Evolutionary conservation across 2,797 vertebrate genomes (phyloP), one percentile per base, ranked within the genome.

Genomic region (Prionace glauca): DNA sequence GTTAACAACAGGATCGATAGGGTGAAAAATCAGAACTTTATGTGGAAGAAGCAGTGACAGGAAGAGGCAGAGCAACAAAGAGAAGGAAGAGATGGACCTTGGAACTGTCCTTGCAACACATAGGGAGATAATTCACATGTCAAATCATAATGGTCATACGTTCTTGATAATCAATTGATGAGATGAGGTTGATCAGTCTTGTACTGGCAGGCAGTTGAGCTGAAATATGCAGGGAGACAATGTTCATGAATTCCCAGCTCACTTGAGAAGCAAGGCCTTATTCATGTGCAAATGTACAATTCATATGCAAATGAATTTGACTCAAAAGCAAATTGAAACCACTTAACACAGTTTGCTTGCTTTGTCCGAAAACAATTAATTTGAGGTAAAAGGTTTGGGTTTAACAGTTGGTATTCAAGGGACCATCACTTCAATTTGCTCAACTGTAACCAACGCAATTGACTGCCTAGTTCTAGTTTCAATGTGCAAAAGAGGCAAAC

Each of bases 301-400:
- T 84, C 36, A 84, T 84, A 84, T 84, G 36, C 36, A 84, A 84
- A 84, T 84, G 36, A 45, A 45, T 84, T 41, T 84, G 18, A 84
- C 41, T 84, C 8, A 36, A 84, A 41, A 41, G 16, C 79, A 84
- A 84, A 84, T 84, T 41, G 36, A 84, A 84, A 84, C 36, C 36
- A 84, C n/a, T 79, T 79, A 79, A 79, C 74, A 79, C 32, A n/a
- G 74, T 29, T n/a, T 81, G n/a, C n/a, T 84, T 84, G 79, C 79
- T 84, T 84, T 84, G 36, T 84, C 79, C 36, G 3, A 84, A 84
- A 84, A 84, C 36, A 84, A 84, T 84, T n/a, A 84, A 84, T 45
- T 84, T 84, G 20, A 84, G 36, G 18, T 81, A 84, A 41, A 41
- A 84, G 10, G 16, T 18, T 84, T 84, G 79, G 36, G 14, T 22